Evolutionary conservation across 2,888 invertebrate genomes (phyloP).

Genomic region (Pseudococcus longispinus): DNA sequence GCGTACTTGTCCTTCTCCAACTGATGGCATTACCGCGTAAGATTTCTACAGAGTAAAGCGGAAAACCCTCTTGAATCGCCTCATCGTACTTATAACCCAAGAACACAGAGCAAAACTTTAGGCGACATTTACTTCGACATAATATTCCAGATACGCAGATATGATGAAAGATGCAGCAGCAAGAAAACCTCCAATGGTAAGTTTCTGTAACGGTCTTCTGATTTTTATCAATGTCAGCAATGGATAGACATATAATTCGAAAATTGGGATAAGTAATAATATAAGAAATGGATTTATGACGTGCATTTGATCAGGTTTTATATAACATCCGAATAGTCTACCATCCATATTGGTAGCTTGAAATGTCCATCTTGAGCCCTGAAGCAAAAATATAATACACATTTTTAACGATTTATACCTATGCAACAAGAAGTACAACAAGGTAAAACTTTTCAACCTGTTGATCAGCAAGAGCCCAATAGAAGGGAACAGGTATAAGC

Average conservation of each 20-base stretch:
- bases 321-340: conserved; percentile 71
- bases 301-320: conserved; percentile 96
- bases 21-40: conserved; percentile 59
- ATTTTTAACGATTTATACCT: background rate
- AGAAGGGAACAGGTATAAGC: conserved; percentile 78
- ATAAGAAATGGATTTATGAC: conserved; percentile 88
- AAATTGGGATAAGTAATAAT: conserved; percentile 83
- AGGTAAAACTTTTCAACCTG: conserved; percentile 66
- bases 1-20: conserved; percentile 60
- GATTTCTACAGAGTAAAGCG: conserved; percentile 59
- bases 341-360: conserved; percentile 91
- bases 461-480: conserved; percentile 86
- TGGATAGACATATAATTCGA: conserved; percentile 82
- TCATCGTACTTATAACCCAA: background rate
- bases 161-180: conserved; percentile 86
- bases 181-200: conserved; percentile 85
- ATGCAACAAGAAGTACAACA: too few species aligned
- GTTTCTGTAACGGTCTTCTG: conserved; percentile 82
- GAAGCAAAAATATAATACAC: background rate
- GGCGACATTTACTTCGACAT: conserved; percentile 62
- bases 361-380: conserved; percentile 61
- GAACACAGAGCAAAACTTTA: background rate
- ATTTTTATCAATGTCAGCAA: conserved; percentile 73
- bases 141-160: conserved; percentile 72
- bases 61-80: background rate